Percentiles rank a stretch among this genome's conserved stretches.
Evolutionary conservation across 2,113 vertebrate species (phyloP).

Genomic region (Hippotragus niger): DNA sequence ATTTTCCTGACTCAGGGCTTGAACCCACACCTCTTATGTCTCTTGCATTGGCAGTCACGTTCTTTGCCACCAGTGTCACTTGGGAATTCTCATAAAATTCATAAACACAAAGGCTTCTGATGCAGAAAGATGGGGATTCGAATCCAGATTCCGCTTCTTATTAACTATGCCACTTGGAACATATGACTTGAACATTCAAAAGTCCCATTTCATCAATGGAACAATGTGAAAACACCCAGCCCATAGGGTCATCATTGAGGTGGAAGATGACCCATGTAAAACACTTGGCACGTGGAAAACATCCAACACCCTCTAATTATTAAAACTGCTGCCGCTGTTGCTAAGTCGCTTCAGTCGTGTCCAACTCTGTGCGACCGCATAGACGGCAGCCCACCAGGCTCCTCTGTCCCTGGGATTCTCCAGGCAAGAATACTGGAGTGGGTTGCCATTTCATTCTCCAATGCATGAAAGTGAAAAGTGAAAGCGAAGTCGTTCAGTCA

Average conservation of each 20-base stretch:
- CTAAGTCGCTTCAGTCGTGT: too few species aligned
- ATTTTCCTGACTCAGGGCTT: neutral
- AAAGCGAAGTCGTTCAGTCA: too few species aligned
- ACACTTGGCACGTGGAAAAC: fast-evolving
- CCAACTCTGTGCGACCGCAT: too few species aligned
- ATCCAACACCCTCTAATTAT: neutral
- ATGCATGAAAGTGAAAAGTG: too few species aligned
- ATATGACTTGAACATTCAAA: neutral
- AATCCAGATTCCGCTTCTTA: neutral
- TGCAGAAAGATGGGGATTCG: neutral
- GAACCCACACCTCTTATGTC: neutral
- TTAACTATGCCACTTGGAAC: neutral
- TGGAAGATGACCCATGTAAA: neutral
- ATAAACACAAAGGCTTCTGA: neutral
- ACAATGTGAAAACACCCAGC: neutral
- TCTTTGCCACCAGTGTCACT: neutral
- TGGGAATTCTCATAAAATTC: neutral
- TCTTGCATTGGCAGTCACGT: neutral
- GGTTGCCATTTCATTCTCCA: too few species aligned
- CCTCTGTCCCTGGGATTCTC: too few species aligned
- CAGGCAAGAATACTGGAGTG: too few species aligned
- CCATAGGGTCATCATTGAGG: fast-evolving
- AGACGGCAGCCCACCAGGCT: too few species aligned
- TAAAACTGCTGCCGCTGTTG: neutral
- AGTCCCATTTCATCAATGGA: neutral